phyloP scores from a whole-genome alignment of 2,113 vertebrate species.

The Lepidothrix coronata region DNA sequence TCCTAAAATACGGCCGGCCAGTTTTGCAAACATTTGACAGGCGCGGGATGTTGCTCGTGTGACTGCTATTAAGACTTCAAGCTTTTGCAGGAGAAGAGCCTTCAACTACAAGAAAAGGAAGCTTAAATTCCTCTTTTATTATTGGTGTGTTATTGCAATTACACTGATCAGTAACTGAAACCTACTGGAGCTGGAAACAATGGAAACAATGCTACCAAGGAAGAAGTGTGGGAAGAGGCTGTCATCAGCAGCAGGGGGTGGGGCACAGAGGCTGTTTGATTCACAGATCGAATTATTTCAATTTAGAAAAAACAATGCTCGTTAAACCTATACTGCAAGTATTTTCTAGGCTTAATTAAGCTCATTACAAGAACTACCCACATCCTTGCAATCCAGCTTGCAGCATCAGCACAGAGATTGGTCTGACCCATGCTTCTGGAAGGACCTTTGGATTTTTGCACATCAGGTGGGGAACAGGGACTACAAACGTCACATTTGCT shows the following conservation, averaged over 20 bases:
- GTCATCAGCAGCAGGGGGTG: slow-evolving; percentile 38
- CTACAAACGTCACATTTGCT: neutral
- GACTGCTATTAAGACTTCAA: slow-evolving; percentile 7
- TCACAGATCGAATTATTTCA: slow-evolving; percentile 31
- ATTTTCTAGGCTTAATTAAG: neutral
- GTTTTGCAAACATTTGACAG: slow-evolving; percentile 3
- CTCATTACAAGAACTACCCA: neutral
- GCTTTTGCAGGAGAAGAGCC: neutral
- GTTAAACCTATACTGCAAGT: neutral
- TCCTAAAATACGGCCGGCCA: neutral
- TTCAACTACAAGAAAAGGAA: slow-evolving; percentile 44
- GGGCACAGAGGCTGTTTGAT: slow-evolving; percentile 31
- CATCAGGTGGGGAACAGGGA: neutral
- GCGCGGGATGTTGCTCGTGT: neutral
- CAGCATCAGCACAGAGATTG: neutral
- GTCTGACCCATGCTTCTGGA: neutral
- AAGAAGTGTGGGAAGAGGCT: slow-evolving; percentile 48
- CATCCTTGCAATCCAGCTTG: neutral
- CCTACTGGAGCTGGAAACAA: slow-evolving; percentile 44
- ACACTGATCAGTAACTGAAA: slow-evolving; percentile 38
- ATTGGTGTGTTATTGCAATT: slow-evolving; percentile 51
- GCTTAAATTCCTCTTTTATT: slow-evolving; percentile 48
- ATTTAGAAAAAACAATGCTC: neutral
- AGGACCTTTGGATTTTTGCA: neutral
- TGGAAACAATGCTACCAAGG: slow-evolving; percentile 14